These are phyloP conservation scores for Scaptodrosophila lebanonensis DNA, from an alignment of 1,140 invertebrate species.

Conservation along the genomic window DNA sequence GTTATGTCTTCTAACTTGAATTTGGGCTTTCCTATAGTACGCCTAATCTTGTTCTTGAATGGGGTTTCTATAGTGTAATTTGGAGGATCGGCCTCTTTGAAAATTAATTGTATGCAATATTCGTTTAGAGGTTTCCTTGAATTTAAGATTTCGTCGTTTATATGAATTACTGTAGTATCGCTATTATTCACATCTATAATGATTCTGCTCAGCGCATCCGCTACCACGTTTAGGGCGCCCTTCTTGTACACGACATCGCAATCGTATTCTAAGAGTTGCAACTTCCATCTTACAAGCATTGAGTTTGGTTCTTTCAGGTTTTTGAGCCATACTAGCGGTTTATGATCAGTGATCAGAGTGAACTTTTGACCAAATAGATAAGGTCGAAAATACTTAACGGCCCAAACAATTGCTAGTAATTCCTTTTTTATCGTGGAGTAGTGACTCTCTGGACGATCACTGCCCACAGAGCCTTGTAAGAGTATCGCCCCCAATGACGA, in stretches of 20 bases:
- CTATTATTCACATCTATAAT: no score
- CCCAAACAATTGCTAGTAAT: constrained; percentile 61
- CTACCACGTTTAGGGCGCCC: no score
- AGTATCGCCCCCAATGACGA: constrained; percentile 29
- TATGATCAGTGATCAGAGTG: no score
- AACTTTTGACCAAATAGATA: no score
- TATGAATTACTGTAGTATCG: constrained; percentile 15
- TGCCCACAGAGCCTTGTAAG: constrained; percentile 39
- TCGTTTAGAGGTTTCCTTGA: constrained; percentile 9
- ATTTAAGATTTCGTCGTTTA: background rate
- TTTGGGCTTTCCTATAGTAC: background rate
- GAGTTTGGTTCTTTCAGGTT: no score
- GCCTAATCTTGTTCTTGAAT: background rate
- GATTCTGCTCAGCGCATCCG: no score
- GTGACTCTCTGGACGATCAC: constrained; percentile 36
- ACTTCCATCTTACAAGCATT: no score
- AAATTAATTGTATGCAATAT: constrained; percentile 1
- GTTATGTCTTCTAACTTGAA: background rate
- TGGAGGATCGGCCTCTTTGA: background rate
- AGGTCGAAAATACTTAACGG: no score
- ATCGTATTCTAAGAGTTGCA: no score
- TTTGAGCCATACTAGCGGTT: no score
- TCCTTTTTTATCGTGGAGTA: constrained; percentile 63
- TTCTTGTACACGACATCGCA: no score
- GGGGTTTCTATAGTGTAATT: background rate